Base-by-base conservation (phyloP, 2,113 vertebrate genomes). In the Cyphomyrus plagiostoma region DNA sequence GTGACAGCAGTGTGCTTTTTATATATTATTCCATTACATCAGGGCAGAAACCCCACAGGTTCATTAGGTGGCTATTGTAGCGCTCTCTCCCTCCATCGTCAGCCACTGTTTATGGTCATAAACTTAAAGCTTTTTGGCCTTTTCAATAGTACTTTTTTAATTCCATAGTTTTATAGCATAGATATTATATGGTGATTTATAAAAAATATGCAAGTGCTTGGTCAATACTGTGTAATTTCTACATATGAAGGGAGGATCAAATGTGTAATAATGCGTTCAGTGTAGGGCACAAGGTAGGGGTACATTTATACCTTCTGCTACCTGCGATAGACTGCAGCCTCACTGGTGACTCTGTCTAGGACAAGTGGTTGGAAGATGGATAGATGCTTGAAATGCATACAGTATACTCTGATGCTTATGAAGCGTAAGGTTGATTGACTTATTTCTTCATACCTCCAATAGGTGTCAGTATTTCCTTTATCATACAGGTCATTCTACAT, bases 401-500 rank as follows among this genome's bases (percentile, higher is more conserved):
- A 80, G 74, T 80, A 39, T 77, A 80, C 2, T 17, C 13, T 39
- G 35, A 77, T 77, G 30, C 70, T 80, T 80, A 42, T 70, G 74
- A 42, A 80, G 35, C 13, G 74, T 19, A 80, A 74, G 39, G 46
- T 42, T 42, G 21, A 26, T 80, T 77, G 56, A 26, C 39, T 89
- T 88, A 53, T 66, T 84, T 88, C 74, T 10, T 48, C 35, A 39
- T 13, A 70, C n/a, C 4, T 90, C 95, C 96, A 95, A 94, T 95
- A 96, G 96, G 94, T 96, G 96, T 94, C 96, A 96, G 95, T 96
- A 93, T 96, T 95, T 95, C 94, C 94, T 93, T 93, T 92, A 95
- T 93, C 94, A 96, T 95, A 86, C 35, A 89, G 93, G 45, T 6
- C 13, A 35, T 91, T 90, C 91, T 35, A 84, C 90, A 88, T 42